phyloP scores from a whole-genome alignment of 2,888 invertebrate species.

The Clunio marinus region DNA sequence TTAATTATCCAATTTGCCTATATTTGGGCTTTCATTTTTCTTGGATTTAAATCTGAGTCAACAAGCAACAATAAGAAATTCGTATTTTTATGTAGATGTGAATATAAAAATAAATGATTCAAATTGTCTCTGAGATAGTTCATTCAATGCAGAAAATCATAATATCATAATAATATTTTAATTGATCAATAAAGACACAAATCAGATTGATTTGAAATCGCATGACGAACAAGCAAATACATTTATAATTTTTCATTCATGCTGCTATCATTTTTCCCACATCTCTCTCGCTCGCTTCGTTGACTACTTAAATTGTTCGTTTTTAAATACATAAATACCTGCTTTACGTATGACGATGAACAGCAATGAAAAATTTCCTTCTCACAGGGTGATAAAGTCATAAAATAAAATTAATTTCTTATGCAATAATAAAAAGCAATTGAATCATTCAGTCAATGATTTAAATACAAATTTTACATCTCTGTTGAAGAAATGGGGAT shows the following conservation, averaged over 20 bases:
- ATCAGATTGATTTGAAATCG: too few species aligned
- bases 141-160: too few species aligned
- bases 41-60: neutral
- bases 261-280: neutral
- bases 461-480: too few species aligned
- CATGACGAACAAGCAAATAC: too few species aligned
- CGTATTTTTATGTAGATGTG: neutral
- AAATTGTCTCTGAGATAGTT: too few species aligned
- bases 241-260: too few species aligned
- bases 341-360: slow-evolving; percentile 5
- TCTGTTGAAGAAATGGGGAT: too few species aligned
- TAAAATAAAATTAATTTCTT: neutral
- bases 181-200: too few species aligned
- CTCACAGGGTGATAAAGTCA: neutral
- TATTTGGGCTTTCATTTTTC: neutral
- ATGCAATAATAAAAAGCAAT: too few species aligned
- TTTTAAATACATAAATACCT: slow-evolving; percentile 10
- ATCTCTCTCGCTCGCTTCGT: neutral
- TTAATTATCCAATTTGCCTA: slow-evolving; percentile 7
- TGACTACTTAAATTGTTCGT: neutral
- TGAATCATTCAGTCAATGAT: too few species aligned
- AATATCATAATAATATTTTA: too few species aligned
- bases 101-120: neutral
- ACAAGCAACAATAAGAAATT: neutral
- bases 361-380: too few species aligned